Base-by-base conservation (phyloP, 92 coral and sea anemone genomes). In the Meandrina meandrites region DNA sequence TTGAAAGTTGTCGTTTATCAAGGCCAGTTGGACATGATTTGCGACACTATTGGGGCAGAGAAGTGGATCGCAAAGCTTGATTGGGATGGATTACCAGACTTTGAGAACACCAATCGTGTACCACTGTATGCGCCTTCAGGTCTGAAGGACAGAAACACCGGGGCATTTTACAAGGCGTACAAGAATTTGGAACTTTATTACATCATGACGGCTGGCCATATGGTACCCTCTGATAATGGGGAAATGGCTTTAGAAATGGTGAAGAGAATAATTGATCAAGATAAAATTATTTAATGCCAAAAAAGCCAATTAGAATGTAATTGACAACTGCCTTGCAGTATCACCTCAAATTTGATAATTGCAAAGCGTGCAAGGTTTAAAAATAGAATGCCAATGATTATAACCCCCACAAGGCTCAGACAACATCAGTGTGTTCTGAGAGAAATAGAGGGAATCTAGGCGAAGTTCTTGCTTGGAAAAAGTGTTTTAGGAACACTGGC, bases 201-300 rank as follows among this genome's bases (percentile, higher is more conserved):
- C 72, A 86, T 96, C 34, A 75, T 96, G 81, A 95, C 93, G 84
- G 98, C 99, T 68, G 99, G 99, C 67, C 99, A 96, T 70, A 96
- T 96, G 99, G 99, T 96, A 1, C 99, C 99, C 18, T 54, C 97
- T 22, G 99, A 96, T 87, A 94, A 94, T 76, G 98, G 98, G 15
- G 99, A 96, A 81, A 96, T 96, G 99, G 99, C 99, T 75, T 90
- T 95, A 81, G 94, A 95, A 70, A 96, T 96, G 99, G 97, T 95
- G 1, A 84, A 90, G 45, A 80, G 89, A 84, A 87, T 96, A n/a
- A 80, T 92, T 7, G 30, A 12, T n/a, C 83, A 80, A 84, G 75
- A 84, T 4, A 5, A 62, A 24, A 62, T n/a, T n/a, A n/a, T n/a
- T n/a, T n/a, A 50, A 50, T 54, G 35, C 53, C 53, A 48, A 48